phyloP scores from a whole-genome alignment of 2,888 invertebrate species.

The Microctonus aethiopoides region DNA sequence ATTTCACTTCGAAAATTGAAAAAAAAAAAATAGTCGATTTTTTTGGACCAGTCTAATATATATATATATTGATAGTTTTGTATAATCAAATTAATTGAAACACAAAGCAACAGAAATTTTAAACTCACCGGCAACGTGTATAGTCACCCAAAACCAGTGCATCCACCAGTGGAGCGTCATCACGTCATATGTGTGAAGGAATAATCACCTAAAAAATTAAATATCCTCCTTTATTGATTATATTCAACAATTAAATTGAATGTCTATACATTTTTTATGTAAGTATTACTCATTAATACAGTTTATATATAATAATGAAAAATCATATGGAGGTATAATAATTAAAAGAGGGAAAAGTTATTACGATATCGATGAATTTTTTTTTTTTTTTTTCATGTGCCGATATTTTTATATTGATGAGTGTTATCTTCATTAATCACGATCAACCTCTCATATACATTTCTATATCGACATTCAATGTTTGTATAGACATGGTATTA shows the following conservation, averaged over 20 bases:
- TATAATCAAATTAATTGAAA: conserved; percentile 25
- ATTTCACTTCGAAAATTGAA: too few species aligned
- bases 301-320: background rate
- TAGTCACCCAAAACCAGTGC: conserved; percentile 90
- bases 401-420: too few species aligned
- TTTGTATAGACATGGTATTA: too few species aligned
- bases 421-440: background rate
- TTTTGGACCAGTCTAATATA: too few species aligned
- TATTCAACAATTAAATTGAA: too few species aligned
- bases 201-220: conserved; percentile 43
- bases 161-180: conserved; percentile 90
- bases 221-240: too few species aligned
- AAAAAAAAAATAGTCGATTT: too few species aligned
- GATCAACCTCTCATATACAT: background rate
- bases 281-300: background rate
- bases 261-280: background rate
- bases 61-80: conserved; percentile 25
- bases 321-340: background rate
- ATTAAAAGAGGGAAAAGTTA: background rate
- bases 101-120: conserved; percentile 20
- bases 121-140: conserved; percentile 63
- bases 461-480: background rate
- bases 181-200: conserved; percentile 68
- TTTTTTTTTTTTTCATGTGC: background rate
- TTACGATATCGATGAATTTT: background rate